Percentiles rank a stretch among this genome's conserved stretches.
phyloP scores from a whole-genome alignment of 2,113 vertebrate species.

The Diadophis punctatus region DNA sequence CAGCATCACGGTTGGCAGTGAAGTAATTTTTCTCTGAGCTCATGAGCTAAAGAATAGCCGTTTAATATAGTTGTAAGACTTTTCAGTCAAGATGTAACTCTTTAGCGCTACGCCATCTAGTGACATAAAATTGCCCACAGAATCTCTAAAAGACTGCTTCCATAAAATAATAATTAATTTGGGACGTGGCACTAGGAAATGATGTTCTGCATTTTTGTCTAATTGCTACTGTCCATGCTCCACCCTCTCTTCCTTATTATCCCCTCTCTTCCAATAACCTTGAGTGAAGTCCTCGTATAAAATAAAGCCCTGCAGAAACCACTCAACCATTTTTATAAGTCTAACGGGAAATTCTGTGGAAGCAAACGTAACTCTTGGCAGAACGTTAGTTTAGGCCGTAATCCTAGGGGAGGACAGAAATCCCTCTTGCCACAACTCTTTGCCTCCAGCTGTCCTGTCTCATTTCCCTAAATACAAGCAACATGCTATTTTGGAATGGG shows the following conservation, averaged over 20 bases:
- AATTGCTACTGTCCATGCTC: background rate
- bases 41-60: background rate
- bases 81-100: background rate
- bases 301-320: no score
- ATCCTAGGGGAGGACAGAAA: background rate
- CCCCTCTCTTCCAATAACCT: background rate
- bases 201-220: background rate
- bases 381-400: background rate
- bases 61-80: background rate
- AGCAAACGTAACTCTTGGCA: background rate
- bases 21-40: background rate
- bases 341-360: background rate
- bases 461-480: background rate
- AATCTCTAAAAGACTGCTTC: background rate
- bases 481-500: background rate
- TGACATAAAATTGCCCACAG: background rate
- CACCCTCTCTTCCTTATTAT: no score
- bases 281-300: background rate
- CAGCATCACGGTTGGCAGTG: background rate
- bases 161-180: background rate
- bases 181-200: background rate
- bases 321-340: background rate
- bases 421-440: background rate
- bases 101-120: background rate
- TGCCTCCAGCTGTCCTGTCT: background rate